Percentiles rank a stretch among this genome's conserved stretches.
Conservation (phyloP, 2,888 invertebrate genomes). For the Gari tellinella region DNA sequence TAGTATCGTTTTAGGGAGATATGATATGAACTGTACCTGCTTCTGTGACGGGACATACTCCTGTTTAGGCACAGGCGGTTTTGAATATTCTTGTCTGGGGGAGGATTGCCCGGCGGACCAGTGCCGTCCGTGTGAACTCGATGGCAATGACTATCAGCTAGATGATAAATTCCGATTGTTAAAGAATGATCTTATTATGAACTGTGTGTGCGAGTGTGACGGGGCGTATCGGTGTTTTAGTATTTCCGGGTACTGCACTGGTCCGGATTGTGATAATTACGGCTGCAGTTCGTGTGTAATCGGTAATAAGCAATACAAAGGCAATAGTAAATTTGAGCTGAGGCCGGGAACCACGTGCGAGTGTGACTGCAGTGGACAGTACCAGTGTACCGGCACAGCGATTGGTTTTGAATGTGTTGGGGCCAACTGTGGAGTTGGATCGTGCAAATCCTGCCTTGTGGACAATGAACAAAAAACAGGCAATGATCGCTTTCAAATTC, state of each 20-base stretch:
- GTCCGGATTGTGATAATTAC: constrained; percentile 45
- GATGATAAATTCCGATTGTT: constrained; percentile 49
- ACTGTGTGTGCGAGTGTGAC: constrained; percentile 60
- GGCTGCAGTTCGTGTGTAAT: constrained; percentile 64
- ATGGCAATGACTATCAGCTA: constrained; percentile 38
- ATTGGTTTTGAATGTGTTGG: constrained; percentile 41
- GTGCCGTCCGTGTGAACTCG: constrained; percentile 43
- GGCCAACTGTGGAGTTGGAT: constrained; percentile 44
- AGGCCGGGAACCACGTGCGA: constrained; percentile 60
- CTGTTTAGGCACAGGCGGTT: constrained; percentile 66
- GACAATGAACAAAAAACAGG: constrained; percentile 57
- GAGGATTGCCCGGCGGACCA: constrained; percentile 42
- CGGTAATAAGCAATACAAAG: constrained; percentile 57
- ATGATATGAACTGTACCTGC: constrained; percentile 70
- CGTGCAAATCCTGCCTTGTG: constrained; percentile 59
- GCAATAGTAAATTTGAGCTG: constrained; percentile 58
- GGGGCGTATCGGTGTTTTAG: constrained; percentile 59
- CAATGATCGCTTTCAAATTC: constrained; percentile 52
- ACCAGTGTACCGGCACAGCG: constrained; percentile 65
- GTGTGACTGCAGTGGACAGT: constrained; percentile 75
- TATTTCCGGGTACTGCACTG: constrained; percentile 41
- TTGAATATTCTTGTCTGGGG: constrained; percentile 49
- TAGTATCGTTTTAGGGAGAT: constrained; percentile 60
- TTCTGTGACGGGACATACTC: constrained; percentile 77
- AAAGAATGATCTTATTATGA: constrained; percentile 50